Evolutionary conservation across 2,797 vertebrate genomes (phyloP).

Genomic region (Platyrinchus mystaceus): DNA sequence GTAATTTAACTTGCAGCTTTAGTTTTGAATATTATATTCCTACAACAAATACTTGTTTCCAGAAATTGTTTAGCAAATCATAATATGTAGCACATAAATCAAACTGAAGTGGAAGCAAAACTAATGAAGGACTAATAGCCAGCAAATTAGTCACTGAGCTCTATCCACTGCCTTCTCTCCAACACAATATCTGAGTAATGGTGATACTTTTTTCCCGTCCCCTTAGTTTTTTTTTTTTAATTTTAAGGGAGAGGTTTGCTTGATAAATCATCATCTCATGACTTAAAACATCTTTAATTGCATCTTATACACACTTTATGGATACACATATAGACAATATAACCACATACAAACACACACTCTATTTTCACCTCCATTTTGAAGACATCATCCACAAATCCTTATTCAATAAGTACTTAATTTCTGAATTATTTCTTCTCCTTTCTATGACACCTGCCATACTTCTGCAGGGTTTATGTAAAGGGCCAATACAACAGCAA

Average conservation of each 20-base stretch:
- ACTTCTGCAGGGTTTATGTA: background rate
- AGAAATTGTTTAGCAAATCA: conserved; percentile 18
- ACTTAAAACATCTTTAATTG: background rate
- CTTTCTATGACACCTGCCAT: background rate
- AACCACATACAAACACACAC: background rate
- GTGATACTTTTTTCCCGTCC: accelerated
- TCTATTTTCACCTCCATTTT: background rate
- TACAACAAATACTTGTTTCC: conserved; percentile 17
- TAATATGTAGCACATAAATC: conserved; percentile 1
- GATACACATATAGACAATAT: background rate
- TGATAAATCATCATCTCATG: background rate
- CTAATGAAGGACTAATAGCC: conserved; percentile 18
- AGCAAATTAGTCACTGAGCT: background rate
- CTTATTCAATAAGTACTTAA: background rate
- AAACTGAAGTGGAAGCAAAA: conserved; percentile 2
- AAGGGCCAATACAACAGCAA: background rate
- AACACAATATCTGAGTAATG: background rate
- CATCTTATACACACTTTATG: background rate
- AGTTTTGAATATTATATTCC: background rate
- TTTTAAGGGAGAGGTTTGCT: background rate
- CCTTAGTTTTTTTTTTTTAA: background rate
- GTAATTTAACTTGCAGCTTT: conserved; percentile 12
- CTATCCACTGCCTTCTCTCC: background rate
- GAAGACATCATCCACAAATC: background rate
- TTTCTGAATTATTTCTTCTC: background rate